phyloP scores from a whole-genome alignment of 2,113 vertebrate genomes.

The Edolisoma coerulescens region DNA sequence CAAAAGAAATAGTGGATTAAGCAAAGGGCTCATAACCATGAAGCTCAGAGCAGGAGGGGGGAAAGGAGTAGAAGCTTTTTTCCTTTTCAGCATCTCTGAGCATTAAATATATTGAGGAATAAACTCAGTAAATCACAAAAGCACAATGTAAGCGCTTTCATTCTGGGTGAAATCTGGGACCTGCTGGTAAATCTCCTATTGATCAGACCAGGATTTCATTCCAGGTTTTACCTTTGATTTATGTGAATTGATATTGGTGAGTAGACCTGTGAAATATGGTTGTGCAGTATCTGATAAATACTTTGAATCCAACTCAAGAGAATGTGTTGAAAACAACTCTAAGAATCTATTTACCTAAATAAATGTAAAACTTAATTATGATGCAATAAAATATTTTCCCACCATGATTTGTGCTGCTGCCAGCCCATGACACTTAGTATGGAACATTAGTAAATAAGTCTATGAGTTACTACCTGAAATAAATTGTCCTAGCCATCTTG shows the following conservation, averaged over 20 bases:
- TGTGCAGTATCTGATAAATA: not conserved
- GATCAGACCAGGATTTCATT: not conserved
- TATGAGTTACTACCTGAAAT: constrained; percentile 32
- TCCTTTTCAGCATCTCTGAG: not conserved
- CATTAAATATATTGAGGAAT: not conserved
- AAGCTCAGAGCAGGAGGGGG: not conserved
- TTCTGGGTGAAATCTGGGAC: not conserved
- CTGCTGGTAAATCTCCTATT: not conserved
- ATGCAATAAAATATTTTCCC: constrained; percentile 44
- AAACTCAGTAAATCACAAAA: not conserved
- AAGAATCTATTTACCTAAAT: constrained; percentile 44
- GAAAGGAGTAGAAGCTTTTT: not conserved
- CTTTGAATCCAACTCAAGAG: not conserved
- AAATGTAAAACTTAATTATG: constrained; percentile 41
- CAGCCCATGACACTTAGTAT: constrained; percentile 7
- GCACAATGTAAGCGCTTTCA: not conserved
- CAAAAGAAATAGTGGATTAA: not conserved
- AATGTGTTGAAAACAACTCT: not conserved
- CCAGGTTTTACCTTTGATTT: not conserved
- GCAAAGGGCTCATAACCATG: not conserved
- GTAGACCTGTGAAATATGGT: not conserved
- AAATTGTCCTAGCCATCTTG: constrained; percentile 34
- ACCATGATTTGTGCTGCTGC: constrained; percentile 32
- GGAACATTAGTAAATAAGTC: constrained; percentile 26
- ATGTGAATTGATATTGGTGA: not conserved